phyloP scores from a whole-genome alignment of 2,113 vertebrate species.

The Fulmarus glacialis region DNA sequence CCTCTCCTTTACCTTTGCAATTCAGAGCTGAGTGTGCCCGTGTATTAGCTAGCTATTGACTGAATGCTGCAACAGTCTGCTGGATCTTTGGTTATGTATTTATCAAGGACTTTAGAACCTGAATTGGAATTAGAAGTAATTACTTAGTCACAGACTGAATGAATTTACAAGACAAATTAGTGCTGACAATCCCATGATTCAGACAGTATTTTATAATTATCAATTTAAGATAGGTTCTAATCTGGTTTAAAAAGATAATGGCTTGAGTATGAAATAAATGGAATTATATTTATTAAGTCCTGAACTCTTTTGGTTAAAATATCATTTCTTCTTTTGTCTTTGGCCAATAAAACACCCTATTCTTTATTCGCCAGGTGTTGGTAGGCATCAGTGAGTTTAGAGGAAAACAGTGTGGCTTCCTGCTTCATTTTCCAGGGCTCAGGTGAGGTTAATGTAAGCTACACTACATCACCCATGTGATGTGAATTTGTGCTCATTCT shows the following conservation, averaged over 20 bases:
- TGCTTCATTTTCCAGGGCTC: neutral
- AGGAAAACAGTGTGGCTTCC: neutral
- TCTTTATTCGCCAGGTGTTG: neutral
- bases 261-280: neutral
- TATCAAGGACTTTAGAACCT: neutral
- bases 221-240: neutral
- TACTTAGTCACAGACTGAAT: neutral
- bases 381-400: neutral
- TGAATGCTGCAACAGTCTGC: neutral
- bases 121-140: neutral
- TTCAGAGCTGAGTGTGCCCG: accelerated
- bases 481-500: neutral
- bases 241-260: neutral
- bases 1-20: neutral
- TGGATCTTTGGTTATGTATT: neutral
- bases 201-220: neutral
- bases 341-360: neutral
- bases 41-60: neutral
- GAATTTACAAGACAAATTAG: neutral
- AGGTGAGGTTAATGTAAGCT: neutral
- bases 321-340: neutral
- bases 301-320: neutral
- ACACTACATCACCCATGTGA: neutral
- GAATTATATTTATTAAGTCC: neutral
- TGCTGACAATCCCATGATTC: neutral